Base-by-base conservation (phyloP, 1,140 invertebrate species). In the Arctopsyche grandis region DNA sequence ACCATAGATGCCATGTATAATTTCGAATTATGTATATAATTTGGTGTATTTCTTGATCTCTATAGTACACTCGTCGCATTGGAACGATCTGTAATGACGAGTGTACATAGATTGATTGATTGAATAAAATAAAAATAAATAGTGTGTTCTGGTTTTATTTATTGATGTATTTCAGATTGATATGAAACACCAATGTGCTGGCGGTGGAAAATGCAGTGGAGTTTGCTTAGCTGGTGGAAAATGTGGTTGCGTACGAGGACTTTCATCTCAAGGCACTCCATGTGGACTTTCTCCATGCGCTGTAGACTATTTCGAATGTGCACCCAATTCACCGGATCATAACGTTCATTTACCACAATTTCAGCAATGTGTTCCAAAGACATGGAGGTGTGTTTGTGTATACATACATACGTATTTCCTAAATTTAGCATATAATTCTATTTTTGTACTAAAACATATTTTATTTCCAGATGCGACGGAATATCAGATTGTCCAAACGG, bases 401-500 rank as follows among this genome's bases (percentile, higher is more conserved):
- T 70, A 5, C 38, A 52, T 52, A 12, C 3, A 38, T 38, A 70
- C 69, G 14, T 38, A 38, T 7, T n/a, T n/a, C n/a, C n/a, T n/a
- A n/a, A n/a, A n/a, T n/a, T n/a, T n/a, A n/a, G 60, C 38, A 38
- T 5, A 70, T 26, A 19, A 74, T 4, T 21, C 7, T 3, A 21
- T 60, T 60, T 60, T 16, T 21, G 9, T 19, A n/a, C n/a, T n/a
- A 21, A 24, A 60, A 52, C 5, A 60, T 60, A 29, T 69, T 29
- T 4, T 26, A 26, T 12, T 74, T 78, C 10, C 79, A 87, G 92
- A 66, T 97, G 96, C 85, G 96, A 97, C 85, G 92, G 92, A 0
- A 92, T 95, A 78, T 89, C 88, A 46, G 96, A 99, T 85, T 98
- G 97, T 88, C 87, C 90, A 0, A 95, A 97, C 85, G 91, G 91